Conservation (phyloP, 2,113 vertebrate genomes). For the Trematocara variabile region DNA sequence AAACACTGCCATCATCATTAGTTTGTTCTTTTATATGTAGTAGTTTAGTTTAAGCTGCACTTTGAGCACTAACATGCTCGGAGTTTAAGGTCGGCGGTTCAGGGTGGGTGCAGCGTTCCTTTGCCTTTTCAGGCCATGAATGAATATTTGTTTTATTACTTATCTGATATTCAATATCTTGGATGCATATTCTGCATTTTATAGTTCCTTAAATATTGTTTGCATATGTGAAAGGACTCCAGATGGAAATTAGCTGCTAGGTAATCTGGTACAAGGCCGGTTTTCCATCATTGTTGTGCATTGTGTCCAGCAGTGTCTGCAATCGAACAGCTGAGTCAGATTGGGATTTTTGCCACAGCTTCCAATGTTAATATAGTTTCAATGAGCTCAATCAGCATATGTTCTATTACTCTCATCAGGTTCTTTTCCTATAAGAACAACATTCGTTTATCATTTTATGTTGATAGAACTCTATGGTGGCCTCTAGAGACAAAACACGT, state of each 20-base stretch:
- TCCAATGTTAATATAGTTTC: too few relatives aligned
- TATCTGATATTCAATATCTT: background rate
- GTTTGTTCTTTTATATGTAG: too few relatives aligned
- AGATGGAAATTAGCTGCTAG: background rate
- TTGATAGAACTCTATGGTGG: background rate
- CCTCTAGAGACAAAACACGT: too few relatives aligned
- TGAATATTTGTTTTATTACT: background rate
- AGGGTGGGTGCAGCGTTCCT: background rate
- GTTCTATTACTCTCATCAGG: fast-evolving
- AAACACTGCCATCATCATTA: background rate
- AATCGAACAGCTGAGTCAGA: background rate
- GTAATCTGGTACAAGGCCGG: background rate
- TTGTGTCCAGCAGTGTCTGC: background rate
- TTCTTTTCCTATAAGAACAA: background rate
- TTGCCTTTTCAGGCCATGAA: fast-evolving
- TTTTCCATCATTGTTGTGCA: background rate
- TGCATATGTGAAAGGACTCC: background rate
- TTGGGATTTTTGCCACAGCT: background rate
- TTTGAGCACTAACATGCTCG: fast-evolving
- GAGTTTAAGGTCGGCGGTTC: fast-evolving
- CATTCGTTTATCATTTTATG: background rate
- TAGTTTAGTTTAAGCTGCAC: background rate
- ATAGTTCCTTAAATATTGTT: background rate
- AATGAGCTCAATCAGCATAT: background rate
- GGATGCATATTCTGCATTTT: background rate